phyloP scores from a whole-genome alignment of 2,113 vertebrate species.

The Megaptera novaeangliae region DNA sequence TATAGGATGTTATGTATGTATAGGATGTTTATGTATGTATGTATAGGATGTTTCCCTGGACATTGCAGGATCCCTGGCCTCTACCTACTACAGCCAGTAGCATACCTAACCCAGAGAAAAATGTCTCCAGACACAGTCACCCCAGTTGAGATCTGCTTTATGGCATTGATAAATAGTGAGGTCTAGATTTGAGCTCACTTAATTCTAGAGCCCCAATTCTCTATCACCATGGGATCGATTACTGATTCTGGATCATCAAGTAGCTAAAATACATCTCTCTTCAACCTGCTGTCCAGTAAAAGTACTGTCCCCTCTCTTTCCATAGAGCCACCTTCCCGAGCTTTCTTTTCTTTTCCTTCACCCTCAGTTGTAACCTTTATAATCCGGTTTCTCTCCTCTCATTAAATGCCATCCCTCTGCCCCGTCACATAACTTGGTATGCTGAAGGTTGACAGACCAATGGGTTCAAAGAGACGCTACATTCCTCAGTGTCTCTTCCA shows the following conservation, averaged over 20 bases:
- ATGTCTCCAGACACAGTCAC: too few species aligned
- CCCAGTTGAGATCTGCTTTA: not conserved
- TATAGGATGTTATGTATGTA: too few species aligned
- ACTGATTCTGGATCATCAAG: not conserved
- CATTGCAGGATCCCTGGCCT: not conserved
- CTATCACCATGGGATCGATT: not conserved
- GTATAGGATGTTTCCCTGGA: not conserved
- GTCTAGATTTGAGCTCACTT: not conserved
- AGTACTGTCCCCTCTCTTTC: not conserved
- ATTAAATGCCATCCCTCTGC: not conserved
- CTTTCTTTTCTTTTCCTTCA: not conserved
- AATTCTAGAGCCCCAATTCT: not conserved
- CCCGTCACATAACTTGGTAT: not conserved
- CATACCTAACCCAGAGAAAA: not conserved
- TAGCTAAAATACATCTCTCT: not conserved
- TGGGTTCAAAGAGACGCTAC: not conserved
- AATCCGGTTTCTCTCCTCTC: not conserved
- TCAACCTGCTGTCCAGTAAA: not conserved
- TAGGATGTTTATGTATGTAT: too few species aligned
- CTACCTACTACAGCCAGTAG: not conserved
- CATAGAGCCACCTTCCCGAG: not conserved
- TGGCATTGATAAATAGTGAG: too few species aligned
- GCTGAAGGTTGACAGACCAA: not conserved
- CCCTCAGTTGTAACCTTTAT: not conserved
- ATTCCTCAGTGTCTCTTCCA: not conserved